Conservation (phyloP, 1,140 invertebrate genomes). For the Nephila pilipes region DNA sequence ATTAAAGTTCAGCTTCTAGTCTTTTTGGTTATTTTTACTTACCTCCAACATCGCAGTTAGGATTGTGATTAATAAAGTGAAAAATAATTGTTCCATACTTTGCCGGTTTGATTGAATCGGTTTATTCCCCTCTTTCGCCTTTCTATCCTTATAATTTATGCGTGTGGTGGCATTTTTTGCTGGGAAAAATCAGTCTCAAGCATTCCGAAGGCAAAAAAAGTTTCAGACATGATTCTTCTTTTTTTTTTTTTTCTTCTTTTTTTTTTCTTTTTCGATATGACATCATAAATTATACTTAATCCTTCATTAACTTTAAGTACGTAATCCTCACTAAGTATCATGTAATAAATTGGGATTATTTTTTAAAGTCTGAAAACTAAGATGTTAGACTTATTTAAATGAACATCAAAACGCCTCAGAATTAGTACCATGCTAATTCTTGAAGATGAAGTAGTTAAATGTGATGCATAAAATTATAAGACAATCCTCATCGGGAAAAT, state of each 20-base stretch:
- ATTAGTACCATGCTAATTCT: not conserved
- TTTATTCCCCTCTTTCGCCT: not conserved
- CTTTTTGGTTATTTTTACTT: constrained; percentile 34
- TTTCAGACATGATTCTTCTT: constrained; percentile 15
- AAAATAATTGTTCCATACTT: constrained; percentile 68
- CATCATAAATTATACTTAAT: constrained; percentile 40
- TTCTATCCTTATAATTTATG: constrained; percentile 15
- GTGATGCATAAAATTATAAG: not conserved
- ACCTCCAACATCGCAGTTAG: constrained; percentile 38
- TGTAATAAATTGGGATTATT: constrained; percentile 25
- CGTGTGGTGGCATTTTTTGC: not conserved
- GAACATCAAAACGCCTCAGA: not conserved
- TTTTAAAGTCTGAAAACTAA: not conserved
- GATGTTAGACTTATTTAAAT: not conserved
- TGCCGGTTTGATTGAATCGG: constrained; percentile 18
- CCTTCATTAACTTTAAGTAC: constrained; percentile 32
- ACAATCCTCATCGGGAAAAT: not conserved
- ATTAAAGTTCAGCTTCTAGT: constrained; percentile 8
- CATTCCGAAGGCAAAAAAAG: not conserved
- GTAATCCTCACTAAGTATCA: constrained; percentile 45
- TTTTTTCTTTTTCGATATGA: not conserved
- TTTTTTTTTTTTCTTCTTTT: constrained; percentile 14
- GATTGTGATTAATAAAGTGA: constrained; percentile 72
- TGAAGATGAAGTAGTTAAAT: not conserved
- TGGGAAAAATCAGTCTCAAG: not conserved